Base-by-base conservation (phyloP, 2,113 vertebrate species). In the Semicossyphus pulcher region DNA sequence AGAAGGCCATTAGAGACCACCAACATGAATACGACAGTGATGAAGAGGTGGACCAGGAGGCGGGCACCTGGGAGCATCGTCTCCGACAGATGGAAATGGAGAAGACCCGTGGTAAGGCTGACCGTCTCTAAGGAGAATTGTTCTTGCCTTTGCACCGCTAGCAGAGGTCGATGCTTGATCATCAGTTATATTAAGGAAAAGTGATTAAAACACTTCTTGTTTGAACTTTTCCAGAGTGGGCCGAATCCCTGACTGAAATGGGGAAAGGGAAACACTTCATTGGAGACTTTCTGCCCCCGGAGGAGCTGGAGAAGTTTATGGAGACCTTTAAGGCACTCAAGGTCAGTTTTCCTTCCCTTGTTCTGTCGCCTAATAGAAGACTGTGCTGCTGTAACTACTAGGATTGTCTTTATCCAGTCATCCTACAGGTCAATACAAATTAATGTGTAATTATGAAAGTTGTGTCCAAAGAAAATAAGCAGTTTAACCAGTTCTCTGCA, bases 231-330 rank as follows among this genome's bases (percentile, higher is more conserved):
- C 2, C 93, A 99, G 97, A 99, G 83, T 99, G 98, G 98, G 97
- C 98, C 0, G 97, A 99, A 86, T 97, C 98, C 86, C 93, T 99
- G 87, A 99, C 98, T 0, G 96, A 99, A 87, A 97, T 99, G 98
- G 97, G 97, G 10, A 94, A 97, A 75, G 98, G 98, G 16, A 99
- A 99, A 70, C 97, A 99, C 83, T 99, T 99, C 90, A 99, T 99
- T 0, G 98, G 98, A 2, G 97, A 99, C 77, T 99, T 99, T 70
- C 93, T 99, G 34, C 98, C 98, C 0, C 97, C 97, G 0, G 97
- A 99, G 0, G 98, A 99, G 88, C 92, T 99, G 89, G 98, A 99
- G 20, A 99, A 97, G 42, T 99, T 99, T 88, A 99, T 99, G 98
- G 98, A 99, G 90, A 99, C 98, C 0, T 99, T 99, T 87, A 99